Conservation (phyloP, 2,113 vertebrate species). For the Cardinalis cardinalis region DNA sequence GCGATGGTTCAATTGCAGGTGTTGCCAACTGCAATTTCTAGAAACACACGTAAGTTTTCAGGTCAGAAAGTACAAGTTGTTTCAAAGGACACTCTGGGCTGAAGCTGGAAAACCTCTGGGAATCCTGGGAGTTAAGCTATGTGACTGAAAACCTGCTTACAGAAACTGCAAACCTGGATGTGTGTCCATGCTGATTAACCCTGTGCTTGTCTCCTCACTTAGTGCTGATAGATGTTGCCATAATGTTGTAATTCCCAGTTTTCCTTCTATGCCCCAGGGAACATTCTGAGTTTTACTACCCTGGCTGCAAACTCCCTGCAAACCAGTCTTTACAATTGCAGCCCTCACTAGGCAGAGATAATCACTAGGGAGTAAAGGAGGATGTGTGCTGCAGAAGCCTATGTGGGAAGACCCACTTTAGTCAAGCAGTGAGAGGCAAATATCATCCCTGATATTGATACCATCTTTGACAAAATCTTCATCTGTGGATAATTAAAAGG, state of each 20-base stretch:
- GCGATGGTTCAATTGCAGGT: not conserved
- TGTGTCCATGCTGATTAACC: not conserved
- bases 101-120: not conserved
- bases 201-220: not conserved
- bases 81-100: not conserved
- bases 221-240: not conserved
- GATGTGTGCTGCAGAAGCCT: not conserved
- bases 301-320: not conserved
- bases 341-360: not conserved
- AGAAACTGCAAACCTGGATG: not conserved
- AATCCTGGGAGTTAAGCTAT: not conserved
- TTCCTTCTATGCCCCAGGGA: not conserved
- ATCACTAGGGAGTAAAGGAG: not conserved
- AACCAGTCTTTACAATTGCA: not conserved
- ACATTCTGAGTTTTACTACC: not conserved
- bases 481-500: not conserved
- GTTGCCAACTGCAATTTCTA: not conserved
- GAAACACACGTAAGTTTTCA: not conserved
- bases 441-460: not conserved
- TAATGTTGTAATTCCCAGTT: accelerated
- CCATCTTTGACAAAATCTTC: not conserved
- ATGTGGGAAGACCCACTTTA: not conserved
- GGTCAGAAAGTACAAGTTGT: not conserved
- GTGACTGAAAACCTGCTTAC: not conserved
- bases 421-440: not conserved